Base-by-base conservation (phyloP, 2,797 vertebrate species). In the Epinephelus malabaricus region DNA sequence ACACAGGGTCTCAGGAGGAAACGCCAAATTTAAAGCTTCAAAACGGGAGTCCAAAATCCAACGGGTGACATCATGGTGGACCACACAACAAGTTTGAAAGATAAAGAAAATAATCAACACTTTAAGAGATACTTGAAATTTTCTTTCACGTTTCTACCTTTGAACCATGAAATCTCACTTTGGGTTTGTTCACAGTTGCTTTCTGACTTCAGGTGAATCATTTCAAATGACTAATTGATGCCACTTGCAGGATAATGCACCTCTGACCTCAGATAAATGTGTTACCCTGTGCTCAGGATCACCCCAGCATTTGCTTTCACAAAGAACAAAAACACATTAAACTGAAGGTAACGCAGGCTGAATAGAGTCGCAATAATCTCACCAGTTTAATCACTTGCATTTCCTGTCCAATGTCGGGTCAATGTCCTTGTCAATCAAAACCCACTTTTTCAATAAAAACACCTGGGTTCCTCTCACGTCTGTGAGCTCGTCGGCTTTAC, bases 401-500 rank as follows among this genome's bases (percentile, higher is more conserved):
- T 8, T 34, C 34, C 40, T 14, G 18, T 14, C 65, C 2, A 4
- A 21, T 58, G 23, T 49, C 11, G 17, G n/a, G 7, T 49, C 69
- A 59, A 40, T 9, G 45, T 56, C 49, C 27, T 23, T 15, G 2
- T 47, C 60, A 2, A 47, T 45, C 1, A 43, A 58, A 65, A 62
- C 11, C 1, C 34, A 34, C 34, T 7, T 56, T 64, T 55, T 43
- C 54, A 69, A 13, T n/a, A 56, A 5, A 61, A 3, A 17, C 25
- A 13, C 45, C n/a, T 56, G 49, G 38, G 56, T 27, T 47, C 27
- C 11, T 14, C 17, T 9, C 30, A 30, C 19, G n/a, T 63, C 53
- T 23, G 30, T 43, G 34, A 34, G 30, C 18, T 69, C 6, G 9
- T n/a, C 54, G 27, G 47, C 54, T 76, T 68, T 53, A 54, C 56